Percentiles rank a stretch among this genome's conserved stretches.
These are phyloP conservation scores for Deilephila porcellus DNA, from an alignment of 2,888 invertebrate genomes.

Conservation along the genomic window DNA sequence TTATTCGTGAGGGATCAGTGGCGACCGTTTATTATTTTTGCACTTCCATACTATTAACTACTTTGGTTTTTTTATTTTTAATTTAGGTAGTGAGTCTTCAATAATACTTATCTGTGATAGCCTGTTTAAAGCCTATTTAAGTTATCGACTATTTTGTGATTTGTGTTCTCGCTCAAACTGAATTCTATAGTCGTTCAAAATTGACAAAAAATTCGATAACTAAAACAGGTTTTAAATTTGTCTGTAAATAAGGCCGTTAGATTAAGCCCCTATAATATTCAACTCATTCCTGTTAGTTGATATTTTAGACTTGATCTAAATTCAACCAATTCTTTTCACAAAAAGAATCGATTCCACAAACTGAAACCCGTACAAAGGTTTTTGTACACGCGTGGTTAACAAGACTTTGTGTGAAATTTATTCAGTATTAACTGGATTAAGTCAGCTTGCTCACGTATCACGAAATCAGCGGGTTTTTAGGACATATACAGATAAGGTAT, in stretches of 20 bases:
- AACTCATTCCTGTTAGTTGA: not conserved
- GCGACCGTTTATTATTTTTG: too few relatives aligned
- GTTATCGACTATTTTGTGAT: too few relatives aligned
- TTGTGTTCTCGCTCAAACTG: too few relatives aligned
- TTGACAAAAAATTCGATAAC: too few relatives aligned
- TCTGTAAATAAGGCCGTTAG: too few relatives aligned
- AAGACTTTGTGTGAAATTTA: slow-evolving; percentile 25
- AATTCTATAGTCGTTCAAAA: too few relatives aligned
- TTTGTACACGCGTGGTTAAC: slow-evolving; percentile 1
- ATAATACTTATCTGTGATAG: too few relatives aligned
- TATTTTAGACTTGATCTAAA: not conserved
- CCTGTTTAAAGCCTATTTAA: too few relatives aligned
- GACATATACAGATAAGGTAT: not conserved
- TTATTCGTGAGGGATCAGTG: not conserved
- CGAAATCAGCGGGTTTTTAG: slow-evolving; percentile 24
- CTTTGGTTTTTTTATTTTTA: too few relatives aligned
- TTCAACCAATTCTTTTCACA: not conserved
- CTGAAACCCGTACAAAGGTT: not conserved
- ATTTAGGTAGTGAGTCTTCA: too few relatives aligned
- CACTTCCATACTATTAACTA: too few relatives aligned
- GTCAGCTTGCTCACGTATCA: slow-evolving; percentile 22
- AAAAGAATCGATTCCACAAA: not conserved
- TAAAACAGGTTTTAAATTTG: too few relatives aligned
- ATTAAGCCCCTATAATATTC: not conserved
- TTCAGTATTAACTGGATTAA: slow-evolving; percentile 26